A percentile compares a stretch with the other conserved stretches of the same genome.
phyloP scores from a whole-genome alignment of 2,888 invertebrate genomes.

The Chrysopilus asiliformis region DNA sequence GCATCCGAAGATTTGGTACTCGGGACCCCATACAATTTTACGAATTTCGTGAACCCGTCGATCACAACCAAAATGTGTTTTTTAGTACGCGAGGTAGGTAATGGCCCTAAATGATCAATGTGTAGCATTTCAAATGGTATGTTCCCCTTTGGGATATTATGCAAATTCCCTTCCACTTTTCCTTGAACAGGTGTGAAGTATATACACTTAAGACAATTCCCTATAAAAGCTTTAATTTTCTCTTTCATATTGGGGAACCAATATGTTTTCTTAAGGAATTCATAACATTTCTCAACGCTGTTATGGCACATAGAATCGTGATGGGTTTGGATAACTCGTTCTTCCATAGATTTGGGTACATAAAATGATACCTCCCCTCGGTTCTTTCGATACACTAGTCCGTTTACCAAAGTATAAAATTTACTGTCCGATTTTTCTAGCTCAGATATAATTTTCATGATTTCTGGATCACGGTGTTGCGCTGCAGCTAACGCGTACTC shows the following conservation, averaged over 20 bases:
- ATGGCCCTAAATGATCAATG: conserved; percentile 24
- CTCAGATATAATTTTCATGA: neutral
- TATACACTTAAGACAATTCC: neutral
- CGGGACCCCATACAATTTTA: conserved; percentile 19
- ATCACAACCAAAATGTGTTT: conserved; percentile 23
- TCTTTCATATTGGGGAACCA: neutral
- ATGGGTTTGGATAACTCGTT: neutral
- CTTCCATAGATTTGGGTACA: neutral
- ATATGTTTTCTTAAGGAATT: neutral
- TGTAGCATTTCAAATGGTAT: conserved; percentile 21
- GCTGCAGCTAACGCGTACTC: no score
- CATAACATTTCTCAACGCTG: neutral
- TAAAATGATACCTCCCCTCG: neutral
- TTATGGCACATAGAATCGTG: neutral
- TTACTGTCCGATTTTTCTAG: conserved; percentile 13
- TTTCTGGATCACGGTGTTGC: no score
- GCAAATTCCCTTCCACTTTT: conserved; percentile 22
- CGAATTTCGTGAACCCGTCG: conserved; percentile 24
- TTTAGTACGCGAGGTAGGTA: conserved; percentile 18
- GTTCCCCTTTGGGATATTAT: conserved; percentile 22
- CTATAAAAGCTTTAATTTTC: neutral
- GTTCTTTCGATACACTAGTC: conserved; percentile 6
- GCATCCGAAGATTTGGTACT: neutral
- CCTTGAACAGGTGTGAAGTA: conserved; percentile 12
- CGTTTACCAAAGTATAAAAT: conserved; percentile 9